These are phyloP conservation scores for Lydus trimaculatus DNA, from an alignment of 2,888 invertebrate species.

Conservation along the genomic window DNA sequence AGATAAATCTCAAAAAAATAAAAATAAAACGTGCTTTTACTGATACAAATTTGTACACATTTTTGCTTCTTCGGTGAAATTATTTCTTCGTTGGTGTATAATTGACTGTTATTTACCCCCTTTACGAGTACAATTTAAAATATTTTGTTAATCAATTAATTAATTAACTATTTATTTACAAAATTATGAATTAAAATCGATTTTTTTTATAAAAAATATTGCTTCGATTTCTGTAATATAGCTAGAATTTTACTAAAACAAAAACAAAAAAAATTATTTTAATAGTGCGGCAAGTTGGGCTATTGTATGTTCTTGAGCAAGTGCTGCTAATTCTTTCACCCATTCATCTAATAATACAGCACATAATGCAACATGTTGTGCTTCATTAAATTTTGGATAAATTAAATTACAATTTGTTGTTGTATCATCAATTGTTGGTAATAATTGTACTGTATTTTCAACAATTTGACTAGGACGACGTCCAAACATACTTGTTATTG, in stretches of 20 bases:
- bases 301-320: slow-evolving; percentile 92
- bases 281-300: slow-evolving; percentile 64
- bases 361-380: slow-evolving; percentile 74
- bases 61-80: too few species aligned
- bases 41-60: too few species aligned
- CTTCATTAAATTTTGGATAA: slow-evolving; percentile 57
- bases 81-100: not conserved
- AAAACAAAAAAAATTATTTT: slow-evolving; percentile 42
- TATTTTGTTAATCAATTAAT: not conserved
- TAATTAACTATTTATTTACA: not conserved
- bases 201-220: slow-evolving; percentile 6
- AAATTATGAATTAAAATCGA: not conserved
- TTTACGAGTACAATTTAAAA: not conserved
- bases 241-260: not conserved
- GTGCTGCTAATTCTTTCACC: slow-evolving; percentile 92
- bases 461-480: slow-evolving; percentile 66
- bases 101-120: not conserved
- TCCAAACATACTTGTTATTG: slow-evolving; percentile 69
- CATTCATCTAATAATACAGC: slow-evolving; percentile 94
- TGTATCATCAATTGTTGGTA: slow-evolving; percentile 46
- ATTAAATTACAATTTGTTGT: slow-evolving; percentile 46
- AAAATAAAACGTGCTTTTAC: too few species aligned
- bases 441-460: slow-evolving; percentile 45
- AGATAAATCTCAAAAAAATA: slow-evolving; percentile 2
- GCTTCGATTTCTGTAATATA: not conserved